Evolutionary conservation across 2,113 vertebrate genomes (phyloP), one percentile per base, ranked within the genome.

Genomic region (Pluvianellus socialis): DNA sequence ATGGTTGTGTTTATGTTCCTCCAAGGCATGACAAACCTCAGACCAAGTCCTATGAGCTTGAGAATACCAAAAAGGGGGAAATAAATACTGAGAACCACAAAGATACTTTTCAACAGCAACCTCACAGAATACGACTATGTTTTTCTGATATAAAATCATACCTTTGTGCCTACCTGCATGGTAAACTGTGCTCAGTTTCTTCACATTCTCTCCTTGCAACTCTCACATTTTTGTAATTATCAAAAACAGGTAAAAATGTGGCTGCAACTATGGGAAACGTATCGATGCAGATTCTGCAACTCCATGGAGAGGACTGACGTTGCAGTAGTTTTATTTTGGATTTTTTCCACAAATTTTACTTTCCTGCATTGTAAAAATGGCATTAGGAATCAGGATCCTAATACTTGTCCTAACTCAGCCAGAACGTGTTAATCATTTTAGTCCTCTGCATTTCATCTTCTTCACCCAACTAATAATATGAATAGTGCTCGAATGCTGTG

Each of bases 301-400:
- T 94, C 68, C 86, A 52, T 4, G 83, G 87, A 40, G 0, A 27
- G 88, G 75, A 85, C 10, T 35, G 63, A 90, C 61, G 67, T 8
- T 26, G 53, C 73, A 80, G 92, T 9, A 49, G 50, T 82, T 96
- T 90, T 38, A 53, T 44, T 86, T 70, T 92, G 38, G 79, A 68
- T 66, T 87, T 83, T 79, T 30, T 68, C 63, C 88, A 95, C 6
- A 8, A 73, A 24, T 96, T 92, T 97, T 94, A 75, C 86, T 73
- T 65, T 62, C 49, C 4, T 53, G 52, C 5, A 40, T 15, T 50
- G 17, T 30, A 75, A 82, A 90, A 67, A 19, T 27, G 15, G 42
- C 38, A 75, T 12, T n/a, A 65, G 47, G 67, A 86, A 74, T 66
- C 14, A 19, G 44, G 32, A 53, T 27, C 38, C 32, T 87, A 66